These are phyloP conservation scores for Crossaster papposus DNA, from an alignment of 53 echinoderm and acorn worm genomes.

Conservation along the genomic window DNA sequence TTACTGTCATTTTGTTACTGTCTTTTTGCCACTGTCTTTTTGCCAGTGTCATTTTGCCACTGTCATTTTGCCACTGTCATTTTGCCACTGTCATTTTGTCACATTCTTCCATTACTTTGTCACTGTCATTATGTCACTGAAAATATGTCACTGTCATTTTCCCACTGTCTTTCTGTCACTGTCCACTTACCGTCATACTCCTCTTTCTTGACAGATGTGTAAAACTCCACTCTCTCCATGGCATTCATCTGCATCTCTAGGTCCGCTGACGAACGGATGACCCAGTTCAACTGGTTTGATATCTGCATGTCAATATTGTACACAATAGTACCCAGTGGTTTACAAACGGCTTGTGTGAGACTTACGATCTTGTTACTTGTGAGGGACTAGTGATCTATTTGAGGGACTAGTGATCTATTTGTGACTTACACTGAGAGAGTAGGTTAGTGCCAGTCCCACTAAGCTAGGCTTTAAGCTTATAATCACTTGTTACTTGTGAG, in stretches of 20 bases:
- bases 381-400: no score
- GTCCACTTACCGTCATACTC: slow-evolving; percentile 71
- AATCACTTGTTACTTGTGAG: no score
- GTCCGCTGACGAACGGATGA: slow-evolving; percentile 74
- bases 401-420: no score
- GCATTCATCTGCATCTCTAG: slow-evolving; percentile 89
- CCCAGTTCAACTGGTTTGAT: slow-evolving; percentile 72
- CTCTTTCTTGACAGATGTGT: slow-evolving; percentile 66
- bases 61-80: not conserved
- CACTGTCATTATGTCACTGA: not conserved
- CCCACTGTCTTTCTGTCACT: not conserved
- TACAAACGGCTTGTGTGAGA: no score
- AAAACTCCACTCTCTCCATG: slow-evolving; percentile 77
- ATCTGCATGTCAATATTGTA: slow-evolving; percentile 45
- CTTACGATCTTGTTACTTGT: no score
- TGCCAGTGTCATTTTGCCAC: not conserved
- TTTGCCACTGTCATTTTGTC: not conserved
- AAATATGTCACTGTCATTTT: not conserved
- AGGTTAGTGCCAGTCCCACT: no score
- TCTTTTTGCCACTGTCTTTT: not conserved
- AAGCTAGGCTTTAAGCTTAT: no score
- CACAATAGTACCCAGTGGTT: not conserved
- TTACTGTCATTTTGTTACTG: no score
- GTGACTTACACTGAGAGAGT: no score
- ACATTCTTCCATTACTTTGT: not conserved